Conservation (phyloP, 2,888 invertebrate genomes). For the Drosophila merina region DNA sequence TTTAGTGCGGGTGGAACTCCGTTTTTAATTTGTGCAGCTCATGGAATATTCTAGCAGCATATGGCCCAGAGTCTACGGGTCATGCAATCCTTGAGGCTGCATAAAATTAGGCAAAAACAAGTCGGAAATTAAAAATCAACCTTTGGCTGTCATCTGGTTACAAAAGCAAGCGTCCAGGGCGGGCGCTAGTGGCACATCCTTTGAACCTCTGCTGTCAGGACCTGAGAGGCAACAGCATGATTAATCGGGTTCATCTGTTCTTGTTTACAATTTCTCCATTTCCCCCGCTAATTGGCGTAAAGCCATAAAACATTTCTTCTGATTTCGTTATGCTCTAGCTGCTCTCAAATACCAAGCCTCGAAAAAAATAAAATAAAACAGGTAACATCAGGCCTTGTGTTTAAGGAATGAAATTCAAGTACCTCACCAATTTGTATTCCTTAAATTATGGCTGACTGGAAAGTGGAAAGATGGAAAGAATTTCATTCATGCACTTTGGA, state of each 20-base stretch:
- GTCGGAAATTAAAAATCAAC: conserved; percentile 65
- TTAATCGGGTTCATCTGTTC: conserved; percentile 80
- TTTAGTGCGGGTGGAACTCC: conserved; percentile 40
- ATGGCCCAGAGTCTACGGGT: conserved; percentile 58
- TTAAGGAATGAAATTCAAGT: not conserved
- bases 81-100: conserved; percentile 68
- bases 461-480: conserved; percentile 1
- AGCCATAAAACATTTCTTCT: conserved; percentile 59
- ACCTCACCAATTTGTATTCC: not conserved
- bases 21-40: conserved; percentile 79
- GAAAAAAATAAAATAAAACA: not conserved
- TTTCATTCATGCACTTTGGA: not conserved
- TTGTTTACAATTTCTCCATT: conserved; percentile 63
- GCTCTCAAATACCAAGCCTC: conserved; percentile 40
- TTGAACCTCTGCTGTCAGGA: conserved; percentile 29
- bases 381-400: not conserved
- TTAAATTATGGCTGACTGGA: not conserved
- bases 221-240: conserved; percentile 55
- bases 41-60: conserved; percentile 77
- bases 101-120: conserved; percentile 75
- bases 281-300: conserved; percentile 61
- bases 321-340: conserved; percentile 52
- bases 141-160: conserved; percentile 60
- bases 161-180: conserved; percentile 35
- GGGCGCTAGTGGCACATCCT: conserved; percentile 45